A percentile compares a stretch with the other conserved stretches of the same genome.
Conservation (phyloP, 2,797 vertebrate species). For the Xenops minutus region DNA sequence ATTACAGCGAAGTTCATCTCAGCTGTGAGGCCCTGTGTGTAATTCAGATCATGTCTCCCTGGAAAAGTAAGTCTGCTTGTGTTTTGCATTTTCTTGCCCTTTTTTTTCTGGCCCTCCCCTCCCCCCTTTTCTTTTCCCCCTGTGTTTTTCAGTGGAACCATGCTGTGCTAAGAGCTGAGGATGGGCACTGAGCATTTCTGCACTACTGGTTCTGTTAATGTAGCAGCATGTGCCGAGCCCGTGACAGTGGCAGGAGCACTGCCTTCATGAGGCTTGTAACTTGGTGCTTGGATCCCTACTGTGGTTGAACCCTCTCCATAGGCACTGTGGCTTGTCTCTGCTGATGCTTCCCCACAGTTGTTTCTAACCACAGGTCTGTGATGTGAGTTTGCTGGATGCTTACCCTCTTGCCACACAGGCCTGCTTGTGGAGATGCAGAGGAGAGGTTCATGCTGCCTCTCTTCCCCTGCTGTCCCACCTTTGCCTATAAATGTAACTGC, state of each 20-base stretch:
- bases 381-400: not conserved
- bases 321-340: not conserved
- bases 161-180: not conserved
- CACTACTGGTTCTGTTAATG: not conserved
- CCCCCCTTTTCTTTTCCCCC: too few species aligned
- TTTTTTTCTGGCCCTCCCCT: not conserved
- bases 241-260: not conserved
- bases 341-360: not conserved
- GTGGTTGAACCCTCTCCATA: not conserved
- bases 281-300: not conserved
- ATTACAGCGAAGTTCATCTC: not conserved
- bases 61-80: not conserved
- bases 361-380: not conserved
- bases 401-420: not conserved
- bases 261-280: not conserved
- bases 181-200: not conserved
- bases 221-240: not conserved
- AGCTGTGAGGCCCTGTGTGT: not conserved
- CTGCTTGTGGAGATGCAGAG: not conserved
- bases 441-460: not conserved
- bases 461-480: not conserved
- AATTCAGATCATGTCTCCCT: not conserved
- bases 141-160: not conserved
- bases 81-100: not conserved
- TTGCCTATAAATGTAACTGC: not conserved